These are phyloP conservation scores for Petroica traversi DNA, from an alignment of 2,113 vertebrate genomes.

Conservation along the genomic window DNA sequence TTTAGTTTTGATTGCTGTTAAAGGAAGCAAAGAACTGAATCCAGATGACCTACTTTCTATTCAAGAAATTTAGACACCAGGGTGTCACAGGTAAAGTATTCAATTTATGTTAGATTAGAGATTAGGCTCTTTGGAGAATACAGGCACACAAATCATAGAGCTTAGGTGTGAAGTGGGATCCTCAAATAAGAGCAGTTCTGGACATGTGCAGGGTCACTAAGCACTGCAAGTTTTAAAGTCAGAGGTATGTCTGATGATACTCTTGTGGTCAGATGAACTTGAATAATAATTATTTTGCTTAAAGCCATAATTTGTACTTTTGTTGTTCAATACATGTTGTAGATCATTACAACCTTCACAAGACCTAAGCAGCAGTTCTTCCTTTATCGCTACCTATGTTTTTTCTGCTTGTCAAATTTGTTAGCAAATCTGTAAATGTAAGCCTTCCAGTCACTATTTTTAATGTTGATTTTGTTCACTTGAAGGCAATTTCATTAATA, in stretches of 20 bases:
- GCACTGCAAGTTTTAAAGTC: not conserved
- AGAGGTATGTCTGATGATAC: not conserved
- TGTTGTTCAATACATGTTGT: fast-evolving
- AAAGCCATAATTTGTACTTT: not conserved
- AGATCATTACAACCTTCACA: not conserved
- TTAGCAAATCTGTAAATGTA: not conserved
- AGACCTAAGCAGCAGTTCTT: not conserved
- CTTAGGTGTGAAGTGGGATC: not conserved
- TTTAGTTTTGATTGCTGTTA: not conserved
- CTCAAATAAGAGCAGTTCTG: not conserved
- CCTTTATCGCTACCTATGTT: not conserved
- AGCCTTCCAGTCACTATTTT: not conserved
- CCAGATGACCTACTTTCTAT: not conserved
- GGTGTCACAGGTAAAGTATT: not conserved
- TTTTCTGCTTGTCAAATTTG: not conserved
- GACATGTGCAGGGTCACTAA: not conserved
- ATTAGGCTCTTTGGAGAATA: not conserved
- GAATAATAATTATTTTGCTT: not conserved
- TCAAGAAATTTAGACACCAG: not conserved
- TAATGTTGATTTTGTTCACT: not conserved
- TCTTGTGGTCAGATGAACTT: not conserved
- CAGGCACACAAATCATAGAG: not conserved
- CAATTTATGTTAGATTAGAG: not conserved
- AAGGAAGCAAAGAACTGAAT: not conserved
- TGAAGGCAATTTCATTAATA: not conserved